Evolutionary conservation across 2,113 vertebrate genomes (phyloP).

Genomic region (Neolamprologus falcicula): DNA sequence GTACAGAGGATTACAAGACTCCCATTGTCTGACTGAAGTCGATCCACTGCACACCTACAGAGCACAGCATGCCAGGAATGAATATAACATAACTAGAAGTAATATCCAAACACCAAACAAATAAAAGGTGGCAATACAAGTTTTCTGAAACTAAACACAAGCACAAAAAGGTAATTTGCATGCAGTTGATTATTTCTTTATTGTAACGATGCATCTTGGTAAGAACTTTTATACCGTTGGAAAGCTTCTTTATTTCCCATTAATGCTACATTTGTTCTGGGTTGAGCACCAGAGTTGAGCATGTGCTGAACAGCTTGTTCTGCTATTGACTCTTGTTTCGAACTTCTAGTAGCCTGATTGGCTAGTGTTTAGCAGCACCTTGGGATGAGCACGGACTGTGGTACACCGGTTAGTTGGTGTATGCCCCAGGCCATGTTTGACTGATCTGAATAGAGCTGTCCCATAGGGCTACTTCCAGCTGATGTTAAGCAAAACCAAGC

Average conservation of each 20-base stretch:
- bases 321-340: not conserved
- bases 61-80: not conserved
- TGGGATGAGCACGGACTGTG: not conserved
- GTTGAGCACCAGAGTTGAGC: not conserved
- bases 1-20: conserved; percentile 93
- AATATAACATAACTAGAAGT: not conserved
- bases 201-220: not conserved
- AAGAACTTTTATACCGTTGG: not conserved
- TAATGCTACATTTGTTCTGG: not conserved
- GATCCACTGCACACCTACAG: conserved; percentile 89
- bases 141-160: not conserved
- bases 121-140: not conserved
- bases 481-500: not conserved
- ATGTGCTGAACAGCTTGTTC: not conserved
- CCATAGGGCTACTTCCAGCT: not conserved
- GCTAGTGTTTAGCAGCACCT: not conserved
- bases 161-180: not conserved
- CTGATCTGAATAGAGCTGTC: not conserved
- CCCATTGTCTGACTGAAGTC: conserved; percentile 80
- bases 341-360: not conserved
- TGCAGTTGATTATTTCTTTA: not conserved
- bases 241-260: not conserved
- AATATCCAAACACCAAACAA: not conserved
- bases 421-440: not conserved
- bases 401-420: not conserved